These are phyloP conservation scores for Drosophila meridionalis DNA, from an alignment of 2,888 invertebrate genomes.

Conservation along the genomic window DNA sequence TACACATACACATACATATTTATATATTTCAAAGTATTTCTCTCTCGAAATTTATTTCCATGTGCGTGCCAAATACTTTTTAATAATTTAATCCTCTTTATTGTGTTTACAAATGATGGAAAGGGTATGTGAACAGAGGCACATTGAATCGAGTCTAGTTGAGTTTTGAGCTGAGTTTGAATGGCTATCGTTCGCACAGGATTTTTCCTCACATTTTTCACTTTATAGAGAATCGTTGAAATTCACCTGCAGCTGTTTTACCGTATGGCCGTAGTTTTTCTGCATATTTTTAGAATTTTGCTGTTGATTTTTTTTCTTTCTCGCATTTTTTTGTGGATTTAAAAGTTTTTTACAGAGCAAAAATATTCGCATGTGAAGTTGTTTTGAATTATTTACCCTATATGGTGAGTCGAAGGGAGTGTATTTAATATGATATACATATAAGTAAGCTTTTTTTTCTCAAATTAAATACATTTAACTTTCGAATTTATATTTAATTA, in stretches of 20 bases:
- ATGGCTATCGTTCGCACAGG: neutral
- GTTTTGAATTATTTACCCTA: constrained; percentile 13
- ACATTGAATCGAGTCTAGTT: neutral
- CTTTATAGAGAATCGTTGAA: constrained; percentile 48
- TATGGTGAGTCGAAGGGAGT: neutral
- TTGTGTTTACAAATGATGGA: neutral
- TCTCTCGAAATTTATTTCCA: neutral
- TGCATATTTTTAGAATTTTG: constrained; percentile 37
- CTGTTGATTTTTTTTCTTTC: constrained; percentile 16
- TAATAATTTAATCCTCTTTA: constrained; percentile 4
- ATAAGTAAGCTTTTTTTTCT: neutral
- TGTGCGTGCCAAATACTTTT: neutral
- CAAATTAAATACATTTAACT: too few relatives aligned
- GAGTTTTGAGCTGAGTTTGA: constrained; percentile 1
- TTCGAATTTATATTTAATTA: neutral
- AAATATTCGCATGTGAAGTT: constrained; percentile 27
- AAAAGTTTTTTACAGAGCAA: constrained; percentile 25
- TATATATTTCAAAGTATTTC: neutral
- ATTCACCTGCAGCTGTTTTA: constrained; percentile 74
- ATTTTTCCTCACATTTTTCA: constrained; percentile 53
- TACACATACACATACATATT: neutral
- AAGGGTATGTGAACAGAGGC: neutral
- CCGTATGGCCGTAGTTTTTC: constrained; percentile 43
- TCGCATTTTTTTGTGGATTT: constrained; percentile 16
- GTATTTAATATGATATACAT: too few relatives aligned